Base-by-base conservation (phyloP, 2,888 invertebrate genomes). In the Campaea margaritaria region DNA sequence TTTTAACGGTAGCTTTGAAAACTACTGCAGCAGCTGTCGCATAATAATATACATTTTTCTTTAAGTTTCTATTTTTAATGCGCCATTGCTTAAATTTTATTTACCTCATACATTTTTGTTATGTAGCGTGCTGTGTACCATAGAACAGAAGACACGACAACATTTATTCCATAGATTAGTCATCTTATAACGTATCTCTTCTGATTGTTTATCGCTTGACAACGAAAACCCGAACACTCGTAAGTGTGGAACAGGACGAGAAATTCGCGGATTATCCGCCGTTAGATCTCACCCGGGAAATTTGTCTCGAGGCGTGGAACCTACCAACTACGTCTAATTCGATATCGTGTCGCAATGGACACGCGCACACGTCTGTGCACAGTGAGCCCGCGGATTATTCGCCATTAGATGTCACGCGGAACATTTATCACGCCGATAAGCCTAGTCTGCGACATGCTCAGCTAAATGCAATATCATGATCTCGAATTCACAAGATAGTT, bases 321-420 rank as follows among this genome's bases (percentile, higher is more conserved):
- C 16, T n/a, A 21, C 21, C 21, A 5, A 21, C 21, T 5, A 27
- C 31, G 31, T 45, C n/a, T 28, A 8, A 9, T 31, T 31, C 8
- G 15, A 57, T 59, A 5, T 12, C 64, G 65, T 62, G 14, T 0
- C 10, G 65, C 68, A 73, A 62, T 58, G 78, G 52, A 58, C 52
- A 58, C 68, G 45, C 61, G n/a, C 64, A 47, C 67, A 60, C 48
- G 16, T 63, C 27, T 31, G 10, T 1, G 31, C 8, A 31, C 31
- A 21, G 51, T 31, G 51, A 27, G 27, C 36, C 11, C 74, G 70
- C 66, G 77, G 81, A 82, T 86, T 82, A 85, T 74, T 83, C 82
- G 79, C 78, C 81, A 82, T 86, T 87, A 81, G 58, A 54, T 57
- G 46, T 59, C 58, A 46, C 64, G 52, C 58, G 60, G 48, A 58